phyloP scores from a whole-genome alignment of 1,140 invertebrate genomes.

The Vollenhovia emeryi region DNA sequence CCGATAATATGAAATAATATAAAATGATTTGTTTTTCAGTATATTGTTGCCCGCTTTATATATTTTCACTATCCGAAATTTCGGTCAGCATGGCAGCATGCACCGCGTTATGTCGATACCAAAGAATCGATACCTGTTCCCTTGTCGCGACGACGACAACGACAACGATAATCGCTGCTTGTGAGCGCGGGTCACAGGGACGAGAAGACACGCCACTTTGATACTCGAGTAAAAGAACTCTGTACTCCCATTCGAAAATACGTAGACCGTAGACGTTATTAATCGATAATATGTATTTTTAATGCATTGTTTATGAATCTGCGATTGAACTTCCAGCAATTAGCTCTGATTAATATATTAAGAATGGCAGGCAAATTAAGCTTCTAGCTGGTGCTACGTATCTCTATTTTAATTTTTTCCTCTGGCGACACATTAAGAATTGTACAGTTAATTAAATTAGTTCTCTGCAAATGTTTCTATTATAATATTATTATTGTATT shows the following conservation, averaged over 20 bases:
- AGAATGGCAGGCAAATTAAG: not conserved
- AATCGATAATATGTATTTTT: slow-evolving; percentile 10
- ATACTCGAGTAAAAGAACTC: slow-evolving; percentile 38
- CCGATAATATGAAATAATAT: not conserved
- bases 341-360: slow-evolving; percentile 29
- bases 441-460: slow-evolving; percentile 67
- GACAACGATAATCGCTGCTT: slow-evolving; percentile 43
- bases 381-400: slow-evolving; percentile 16
- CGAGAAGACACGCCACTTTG: slow-evolving; percentile 51
- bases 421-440: slow-evolving; percentile 47
- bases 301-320: slow-evolving; percentile 42
- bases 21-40: not conserved
- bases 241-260: slow-evolving; percentile 18
- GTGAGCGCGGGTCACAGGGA: slow-evolving; percentile 31
- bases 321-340: slow-evolving; percentile 3
- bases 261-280: slow-evolving; percentile 1
- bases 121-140: slow-evolving; percentile 71
- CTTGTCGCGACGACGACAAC: slow-evolving; percentile 50
- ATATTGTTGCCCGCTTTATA: not conserved
- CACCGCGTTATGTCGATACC: slow-evolving; percentile 63
- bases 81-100: slow-evolving; percentile 62
- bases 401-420: slow-evolving; percentile 25
- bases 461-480: slow-evolving; percentile 43
- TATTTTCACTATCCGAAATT: slow-evolving; percentile 44
- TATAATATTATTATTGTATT: slow-evolving; percentile 56